Conservation (phyloP, 2,888 invertebrate genomes). For the Xanthorhoe spadicearia region DNA sequence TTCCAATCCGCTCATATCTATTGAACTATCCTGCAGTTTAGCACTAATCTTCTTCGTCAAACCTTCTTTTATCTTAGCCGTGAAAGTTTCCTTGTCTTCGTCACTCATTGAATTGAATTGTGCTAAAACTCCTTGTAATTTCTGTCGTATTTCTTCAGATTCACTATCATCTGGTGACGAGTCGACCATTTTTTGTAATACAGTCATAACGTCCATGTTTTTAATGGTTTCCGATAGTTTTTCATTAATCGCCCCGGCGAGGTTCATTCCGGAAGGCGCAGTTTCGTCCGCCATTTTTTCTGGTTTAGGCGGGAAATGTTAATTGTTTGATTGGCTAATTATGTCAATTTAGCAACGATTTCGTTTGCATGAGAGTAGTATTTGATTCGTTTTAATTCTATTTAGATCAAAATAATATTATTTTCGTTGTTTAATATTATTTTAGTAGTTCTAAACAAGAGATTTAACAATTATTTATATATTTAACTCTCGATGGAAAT, state of each 20-base stretch:
- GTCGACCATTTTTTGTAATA: constrained; percentile 67
- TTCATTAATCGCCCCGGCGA: constrained; percentile 62
- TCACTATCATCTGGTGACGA: constrained; percentile 64
- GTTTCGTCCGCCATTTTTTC: constrained; percentile 52
- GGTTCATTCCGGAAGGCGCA: constrained; percentile 46
- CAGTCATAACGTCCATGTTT: constrained; percentile 66
- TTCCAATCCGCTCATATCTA: constrained; percentile 62
- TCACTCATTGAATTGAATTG: constrained; percentile 63
- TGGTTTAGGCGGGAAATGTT: constrained; percentile 28
- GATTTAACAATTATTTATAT: too few relatives aligned
- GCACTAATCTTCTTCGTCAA: constrained; percentile 60
- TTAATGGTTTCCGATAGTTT: constrained; percentile 66
- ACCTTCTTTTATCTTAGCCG: constrained; percentile 65
- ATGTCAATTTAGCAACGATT: constrained; percentile 5
- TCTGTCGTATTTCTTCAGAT: constrained; percentile 59
- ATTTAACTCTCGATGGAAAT: too few relatives aligned
- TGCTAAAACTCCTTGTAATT: constrained; percentile 61
- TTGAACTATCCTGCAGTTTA: constrained; percentile 58
- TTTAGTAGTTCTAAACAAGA: too few relatives aligned
- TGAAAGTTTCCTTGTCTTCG: constrained; percentile 65
- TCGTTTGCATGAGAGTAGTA: constrained; percentile 12
- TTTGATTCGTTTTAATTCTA: not conserved
- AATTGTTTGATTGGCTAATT: constrained; percentile 4
- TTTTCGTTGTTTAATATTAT: too few relatives aligned
- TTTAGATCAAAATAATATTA: too few relatives aligned